These are phyloP conservation scores for Thecophora atra DNA, from an alignment of 2,888 invertebrate species.

Conservation along the genomic window DNA sequence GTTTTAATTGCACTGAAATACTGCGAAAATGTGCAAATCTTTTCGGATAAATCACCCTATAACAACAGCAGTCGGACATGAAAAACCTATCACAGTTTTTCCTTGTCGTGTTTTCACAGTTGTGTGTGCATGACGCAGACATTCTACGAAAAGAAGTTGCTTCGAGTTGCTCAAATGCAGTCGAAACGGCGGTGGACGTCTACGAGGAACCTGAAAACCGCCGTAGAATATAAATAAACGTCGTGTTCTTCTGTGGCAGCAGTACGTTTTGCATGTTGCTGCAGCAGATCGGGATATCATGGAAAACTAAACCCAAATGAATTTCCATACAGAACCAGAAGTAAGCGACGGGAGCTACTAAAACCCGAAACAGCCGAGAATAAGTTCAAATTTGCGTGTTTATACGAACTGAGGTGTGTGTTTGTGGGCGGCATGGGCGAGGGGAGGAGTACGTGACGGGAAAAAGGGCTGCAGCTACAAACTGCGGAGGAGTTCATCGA, in stretches of 20 bases:
- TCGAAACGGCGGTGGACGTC: not conserved
- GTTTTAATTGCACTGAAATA: too few relatives aligned
- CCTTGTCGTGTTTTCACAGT: constrained; percentile 17
- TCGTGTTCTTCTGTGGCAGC: constrained; percentile 19
- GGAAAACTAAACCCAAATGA: constrained; percentile 6
- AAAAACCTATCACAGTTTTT: constrained; percentile 13
- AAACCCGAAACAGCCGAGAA: not conserved
- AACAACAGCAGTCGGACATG: not conserved
- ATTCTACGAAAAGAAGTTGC: constrained; percentile 20
- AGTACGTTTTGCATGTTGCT: constrained; percentile 32
- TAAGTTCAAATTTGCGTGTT: constrained; percentile 4
- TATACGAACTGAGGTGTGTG: not conserved
- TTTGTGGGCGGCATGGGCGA: not conserved
- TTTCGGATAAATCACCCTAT: not conserved
- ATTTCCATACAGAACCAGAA: constrained; percentile 1
- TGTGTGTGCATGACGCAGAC: constrained; percentile 1
- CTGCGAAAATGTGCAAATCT: too few relatives aligned
- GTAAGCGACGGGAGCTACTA: not conserved
- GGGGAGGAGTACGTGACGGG: not conserved
- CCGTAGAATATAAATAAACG: constrained; percentile 18
- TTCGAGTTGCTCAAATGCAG: not conserved
- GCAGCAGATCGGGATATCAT: constrained; percentile 22
- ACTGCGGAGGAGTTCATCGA: not conserved
- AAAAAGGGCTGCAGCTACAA: not conserved
- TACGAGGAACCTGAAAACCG: not conserved